Evolutionary conservation across 2,888 invertebrate genomes (phyloP).

Genomic region (Cyclophora albipunctata): DNA sequence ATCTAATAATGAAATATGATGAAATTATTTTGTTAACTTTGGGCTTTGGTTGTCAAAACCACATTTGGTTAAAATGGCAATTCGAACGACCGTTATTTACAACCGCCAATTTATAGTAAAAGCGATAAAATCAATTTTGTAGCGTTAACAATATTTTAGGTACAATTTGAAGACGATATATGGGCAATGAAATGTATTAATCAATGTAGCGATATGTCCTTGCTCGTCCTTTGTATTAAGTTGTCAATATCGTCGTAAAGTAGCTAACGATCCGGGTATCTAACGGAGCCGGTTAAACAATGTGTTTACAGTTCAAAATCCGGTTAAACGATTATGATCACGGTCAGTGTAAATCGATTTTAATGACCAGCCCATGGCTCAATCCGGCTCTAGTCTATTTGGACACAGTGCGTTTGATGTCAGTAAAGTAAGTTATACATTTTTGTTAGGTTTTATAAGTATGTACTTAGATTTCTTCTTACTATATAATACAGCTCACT

Average conservation of each 20-base stretch:
- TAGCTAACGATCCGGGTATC: constrained; percentile 4
- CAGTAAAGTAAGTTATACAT: background rate
- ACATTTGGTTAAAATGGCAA: background rate
- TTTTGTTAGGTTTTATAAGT: too few relatives aligned
- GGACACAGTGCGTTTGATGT: background rate
- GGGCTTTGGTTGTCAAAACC: background rate
- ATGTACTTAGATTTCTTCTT: too few relatives aligned
- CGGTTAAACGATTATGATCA: constrained; percentile 8
- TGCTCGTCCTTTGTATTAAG: constrained; percentile 4
- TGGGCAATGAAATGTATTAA: background rate
- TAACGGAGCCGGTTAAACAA: background rate
- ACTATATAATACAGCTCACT: too few relatives aligned
- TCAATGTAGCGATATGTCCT: background rate
- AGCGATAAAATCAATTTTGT: background rate
- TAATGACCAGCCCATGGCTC: constrained; percentile 9
- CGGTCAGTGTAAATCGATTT: constrained; percentile 14
- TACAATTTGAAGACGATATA: background rate
- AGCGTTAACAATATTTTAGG: background rate
- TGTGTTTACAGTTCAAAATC: constrained; percentile 10
- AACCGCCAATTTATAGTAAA: background rate
- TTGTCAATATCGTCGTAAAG: constrained; percentile 5
- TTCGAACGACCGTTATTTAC: background rate
- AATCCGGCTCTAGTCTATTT: background rate
- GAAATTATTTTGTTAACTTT: too few relatives aligned
- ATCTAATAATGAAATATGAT: too few relatives aligned